Conservation (phyloP, 1,140 invertebrate species). For the Pentalonia nigronervosa region DNA sequence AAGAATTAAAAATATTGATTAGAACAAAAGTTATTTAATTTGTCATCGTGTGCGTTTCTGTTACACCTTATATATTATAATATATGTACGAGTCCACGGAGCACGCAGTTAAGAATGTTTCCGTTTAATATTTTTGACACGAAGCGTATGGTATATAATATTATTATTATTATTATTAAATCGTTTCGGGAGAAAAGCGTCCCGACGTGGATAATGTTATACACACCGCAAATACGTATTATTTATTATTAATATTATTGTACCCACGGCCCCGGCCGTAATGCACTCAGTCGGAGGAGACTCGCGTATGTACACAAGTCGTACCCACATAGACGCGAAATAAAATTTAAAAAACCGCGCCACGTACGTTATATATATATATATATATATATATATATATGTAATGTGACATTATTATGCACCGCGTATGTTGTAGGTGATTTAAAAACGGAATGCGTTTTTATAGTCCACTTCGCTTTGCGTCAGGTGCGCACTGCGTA, state of each 20-base stretch:
- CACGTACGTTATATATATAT: neutral
- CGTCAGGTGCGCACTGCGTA: neutral
- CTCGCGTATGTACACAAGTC: too few relatives aligned
- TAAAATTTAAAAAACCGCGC: neutral
- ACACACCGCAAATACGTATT: neutral
- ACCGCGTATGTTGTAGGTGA: neutral
- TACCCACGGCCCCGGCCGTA: neutral
- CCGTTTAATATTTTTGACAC: neutral
- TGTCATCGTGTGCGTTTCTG: too few relatives aligned
- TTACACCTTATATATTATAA: too few relatives aligned
- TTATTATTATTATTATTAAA: neutral
- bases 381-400: too few relatives aligned
- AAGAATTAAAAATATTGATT: too few relatives aligned
- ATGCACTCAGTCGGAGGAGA: neutral
- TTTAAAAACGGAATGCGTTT: neutral
- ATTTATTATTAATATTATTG: neutral
- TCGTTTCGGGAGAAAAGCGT: too few relatives aligned
- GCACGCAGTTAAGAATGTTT: too few relatives aligned
- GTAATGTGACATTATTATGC: neutral
- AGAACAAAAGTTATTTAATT: too few relatives aligned
- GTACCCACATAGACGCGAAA: neutral
- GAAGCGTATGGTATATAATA: neutral
- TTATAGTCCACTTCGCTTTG: neutral
- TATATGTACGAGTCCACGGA: too few relatives aligned
- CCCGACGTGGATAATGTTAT: too few relatives aligned